Evolutionary conservation across 2,797 vertebrate genomes (phyloP).

Genomic region (Cercopithecus mitis): DNA sequence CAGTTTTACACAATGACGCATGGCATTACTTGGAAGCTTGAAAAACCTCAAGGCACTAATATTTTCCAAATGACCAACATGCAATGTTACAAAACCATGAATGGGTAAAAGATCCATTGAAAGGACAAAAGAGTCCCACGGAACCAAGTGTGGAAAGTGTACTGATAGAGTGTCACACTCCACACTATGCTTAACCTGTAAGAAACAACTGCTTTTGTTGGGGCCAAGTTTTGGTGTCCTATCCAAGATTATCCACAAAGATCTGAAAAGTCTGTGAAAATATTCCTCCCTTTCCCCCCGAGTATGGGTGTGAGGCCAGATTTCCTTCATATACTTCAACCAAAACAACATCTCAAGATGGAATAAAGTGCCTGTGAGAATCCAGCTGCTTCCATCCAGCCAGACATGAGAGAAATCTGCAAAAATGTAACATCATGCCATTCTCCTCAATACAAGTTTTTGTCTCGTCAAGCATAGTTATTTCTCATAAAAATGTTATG

Average conservation of each 20-base stretch:
- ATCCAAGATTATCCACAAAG: neutral
- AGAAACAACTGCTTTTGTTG: neutral
- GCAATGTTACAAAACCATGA: neutral
- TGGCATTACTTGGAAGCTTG: neutral
- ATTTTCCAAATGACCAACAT: neutral
- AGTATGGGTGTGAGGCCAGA: neutral
- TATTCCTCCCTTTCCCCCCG: neutral
- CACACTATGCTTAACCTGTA: neutral
- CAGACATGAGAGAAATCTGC: neutral
- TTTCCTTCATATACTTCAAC: neutral
- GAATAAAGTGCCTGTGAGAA: neutral
- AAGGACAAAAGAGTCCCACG: neutral
- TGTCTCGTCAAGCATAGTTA: neutral
- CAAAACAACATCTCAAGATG: neutral
- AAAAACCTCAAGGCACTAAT: neutral
- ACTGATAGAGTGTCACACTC: neutral
- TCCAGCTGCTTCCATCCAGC: neutral
- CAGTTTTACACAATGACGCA: neutral
- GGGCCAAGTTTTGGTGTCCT: neutral
- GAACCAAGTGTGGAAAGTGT: neutral
- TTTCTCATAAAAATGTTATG: neutral
- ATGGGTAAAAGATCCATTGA: neutral
- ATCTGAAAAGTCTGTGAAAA: neutral
- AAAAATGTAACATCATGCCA: neutral
- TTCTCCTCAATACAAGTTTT: neutral